Base-by-base conservation (phyloP, 2,113 vertebrate genomes). In the Thalassoma bifasciatum region DNA sequence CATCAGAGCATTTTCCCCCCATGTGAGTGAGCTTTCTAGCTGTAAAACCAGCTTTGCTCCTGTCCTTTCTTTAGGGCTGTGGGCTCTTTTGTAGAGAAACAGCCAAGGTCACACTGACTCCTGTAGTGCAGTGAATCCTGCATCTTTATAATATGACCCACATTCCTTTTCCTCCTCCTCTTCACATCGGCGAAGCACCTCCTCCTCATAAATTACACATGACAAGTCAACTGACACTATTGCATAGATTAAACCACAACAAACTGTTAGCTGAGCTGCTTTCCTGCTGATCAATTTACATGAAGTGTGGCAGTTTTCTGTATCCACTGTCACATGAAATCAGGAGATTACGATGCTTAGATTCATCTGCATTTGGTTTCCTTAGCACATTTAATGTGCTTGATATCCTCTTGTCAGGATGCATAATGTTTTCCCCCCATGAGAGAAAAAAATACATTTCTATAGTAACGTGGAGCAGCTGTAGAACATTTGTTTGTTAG, bases 81-180 rank as follows among this genome's bases (percentile, higher is more conserved):
- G 17, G 38, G 26, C 21, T 10, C 66, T 24, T 23, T 60, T 56
- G 54, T 36, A 50, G 58, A n/a, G 22, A 26, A 23, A 79, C 30
- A 76, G 52, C 34, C 26, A 54, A 21, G 74, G 68, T 75, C 19
- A 60, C 16, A 2, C 30, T 30, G 30, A 30, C 57, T 75, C 49
- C 66, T 63, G 34, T 36, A 52, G 75, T 51, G 59, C 63, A 66
- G 64, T 22, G 50, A 75, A 57, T 17, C 11, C 49, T 49, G 36
- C 47, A 78, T 69, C 71, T 82, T 75, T 42, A 79, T 44, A 73
- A 64, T 66, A 68, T 89, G 89, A 88, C 88, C 85, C 82, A 91
- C 75, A 88, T 92, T 90, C 73, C 30, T 53, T n/a, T n/a, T n/a
- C n/a, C n/a, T n/a, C 58, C 69, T 71, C 58, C 17, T 61, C 78